Evolutionary conservation across 2,113 vertebrate species (phyloP), one percentile per base, ranked within the genome.

Genomic region (Pygathrix nemaeus): DNA sequence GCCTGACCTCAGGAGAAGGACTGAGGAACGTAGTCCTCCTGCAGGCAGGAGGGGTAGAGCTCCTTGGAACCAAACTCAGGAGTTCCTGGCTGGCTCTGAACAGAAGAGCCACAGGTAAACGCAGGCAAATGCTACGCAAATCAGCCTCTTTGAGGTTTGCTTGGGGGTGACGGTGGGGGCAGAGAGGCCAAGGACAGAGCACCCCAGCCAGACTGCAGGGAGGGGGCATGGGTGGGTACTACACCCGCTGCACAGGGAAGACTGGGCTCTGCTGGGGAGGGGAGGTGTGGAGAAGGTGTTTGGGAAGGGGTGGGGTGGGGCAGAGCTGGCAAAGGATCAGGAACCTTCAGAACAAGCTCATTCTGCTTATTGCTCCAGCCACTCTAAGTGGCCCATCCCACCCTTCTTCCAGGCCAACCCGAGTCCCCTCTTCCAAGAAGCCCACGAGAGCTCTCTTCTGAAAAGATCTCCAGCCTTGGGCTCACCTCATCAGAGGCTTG

Each of bases 41-140:
- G 27, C 14, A 43, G n/a, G 43, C 45, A 66, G n/a, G 10, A 50
- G 52, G 20, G 52, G 5, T 21, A 32, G 45, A 73, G 50, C 16
- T 59, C 45, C 75, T 12, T n/a, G 59, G 35, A 68, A 8, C 6
- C 48, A 35, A 84, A 66, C 52, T 35, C 59, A 75, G 30, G 57
- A 57, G 57, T 7, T 73, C 13, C 45, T 27, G 12, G 59, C 43
- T 72, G 91, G 78, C 79, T 95, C 66, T 25, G 59, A 83, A 79
- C 6, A 57, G 48, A 94, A 76, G 21, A 80, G 45, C n/a, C 48
- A 27, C 52, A 75, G 48, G 76, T 89, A 95, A 96, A 88, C 23
- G 73, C 43, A 90, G 75, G 84, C 75, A 97, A 94, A 70, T 72
- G n/a, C 17, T 83, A 84, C 50, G 86, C 59, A 92, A 92, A 94